Evolutionary conservation across 2,113 vertebrate genomes (phyloP).

Genomic region (Petrocephalus microphthalmus): DNA sequence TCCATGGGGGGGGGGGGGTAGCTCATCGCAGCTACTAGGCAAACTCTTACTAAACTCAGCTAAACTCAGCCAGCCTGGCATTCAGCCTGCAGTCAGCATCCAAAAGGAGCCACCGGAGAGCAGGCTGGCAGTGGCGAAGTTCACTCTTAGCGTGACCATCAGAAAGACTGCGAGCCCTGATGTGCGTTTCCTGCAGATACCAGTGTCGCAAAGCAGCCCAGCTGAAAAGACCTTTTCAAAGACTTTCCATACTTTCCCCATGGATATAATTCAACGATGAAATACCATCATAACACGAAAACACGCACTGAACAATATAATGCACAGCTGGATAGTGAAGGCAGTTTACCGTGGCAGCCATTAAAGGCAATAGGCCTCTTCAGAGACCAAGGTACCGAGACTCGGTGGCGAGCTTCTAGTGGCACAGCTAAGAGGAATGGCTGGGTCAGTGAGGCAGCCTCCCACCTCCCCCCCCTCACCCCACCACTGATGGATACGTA

Average conservation of each 20-base stretch:
- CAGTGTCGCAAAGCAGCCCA: neutral
- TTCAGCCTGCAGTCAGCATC: neutral
- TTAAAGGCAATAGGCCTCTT: constrained; percentile 50
- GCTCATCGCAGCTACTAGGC: neutral
- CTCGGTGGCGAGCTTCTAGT: constrained; percentile 35
- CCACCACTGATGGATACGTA: constrained; percentile 30
- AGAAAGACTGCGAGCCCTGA: neutral
- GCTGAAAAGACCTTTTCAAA: neutral
- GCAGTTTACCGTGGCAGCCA: constrained; percentile 20
- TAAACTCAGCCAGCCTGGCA: neutral
- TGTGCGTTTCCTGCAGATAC: neutral
- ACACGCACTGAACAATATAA: constrained; percentile 24
- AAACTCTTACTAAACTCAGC: too few relatives aligned
- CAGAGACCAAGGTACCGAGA: constrained; percentile 34
- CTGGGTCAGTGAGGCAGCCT: constrained; percentile 23
- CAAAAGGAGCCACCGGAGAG: neutral
- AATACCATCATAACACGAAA: neutral
- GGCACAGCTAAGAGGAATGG: constrained; percentile 33
- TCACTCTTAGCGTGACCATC: neutral
- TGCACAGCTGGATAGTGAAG: constrained; percentile 43
- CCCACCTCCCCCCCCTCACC: neutral
- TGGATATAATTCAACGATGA: neutral
- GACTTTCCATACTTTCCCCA: neutral
- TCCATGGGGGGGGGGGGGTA: neutral
- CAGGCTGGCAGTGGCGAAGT: neutral